Evolutionary conservation across 2,113 vertebrate genomes (phyloP).

Genomic region (Atractosteus spatula): DNA sequence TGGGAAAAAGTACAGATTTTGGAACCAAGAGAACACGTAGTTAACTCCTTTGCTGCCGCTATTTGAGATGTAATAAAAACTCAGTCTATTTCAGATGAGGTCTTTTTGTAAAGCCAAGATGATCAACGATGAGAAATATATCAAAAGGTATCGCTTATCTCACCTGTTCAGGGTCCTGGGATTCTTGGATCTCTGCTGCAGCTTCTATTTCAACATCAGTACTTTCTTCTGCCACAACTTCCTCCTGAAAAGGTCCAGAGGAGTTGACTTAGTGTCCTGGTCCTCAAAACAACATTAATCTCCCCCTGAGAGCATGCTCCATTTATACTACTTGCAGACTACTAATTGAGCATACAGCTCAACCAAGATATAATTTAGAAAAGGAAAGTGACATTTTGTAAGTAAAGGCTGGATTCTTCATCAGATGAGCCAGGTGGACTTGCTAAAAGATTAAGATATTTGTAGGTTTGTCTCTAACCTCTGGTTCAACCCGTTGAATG

Average conservation of each 20-base stretch:
- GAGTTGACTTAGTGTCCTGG: not conserved
- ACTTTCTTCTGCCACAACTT: constrained; percentile 80
- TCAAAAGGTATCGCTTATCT: constrained; percentile 27
- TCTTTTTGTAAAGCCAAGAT: too few species aligned
- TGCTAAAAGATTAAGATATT: too few species aligned
- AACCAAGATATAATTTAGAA: not conserved
- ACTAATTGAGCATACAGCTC: too few species aligned
- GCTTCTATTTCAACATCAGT: constrained; percentile 82
- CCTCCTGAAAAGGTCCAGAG: constrained; percentile 70
- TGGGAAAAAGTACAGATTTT: too few species aligned
- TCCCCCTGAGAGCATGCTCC: not conserved
- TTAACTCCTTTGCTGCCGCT: too few species aligned
- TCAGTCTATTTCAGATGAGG: too few species aligned
- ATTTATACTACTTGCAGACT: not conserved
- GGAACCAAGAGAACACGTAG: too few species aligned
- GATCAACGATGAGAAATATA: too few species aligned
- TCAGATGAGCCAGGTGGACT: too few species aligned
- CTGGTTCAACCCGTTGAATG: constrained; percentile 81
- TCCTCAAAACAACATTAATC: not conserved
- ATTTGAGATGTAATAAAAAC: too few species aligned
- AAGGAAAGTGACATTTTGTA: not conserved
- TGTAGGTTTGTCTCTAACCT: constrained; percentile 60
- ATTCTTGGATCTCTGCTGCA: constrained; percentile 81
- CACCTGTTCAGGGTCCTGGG: constrained; percentile 81
- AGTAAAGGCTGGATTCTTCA: too few species aligned